Base-by-base conservation (phyloP, 92 coral and sea anemone genomes). In the Phenganax subtilis region DNA sequence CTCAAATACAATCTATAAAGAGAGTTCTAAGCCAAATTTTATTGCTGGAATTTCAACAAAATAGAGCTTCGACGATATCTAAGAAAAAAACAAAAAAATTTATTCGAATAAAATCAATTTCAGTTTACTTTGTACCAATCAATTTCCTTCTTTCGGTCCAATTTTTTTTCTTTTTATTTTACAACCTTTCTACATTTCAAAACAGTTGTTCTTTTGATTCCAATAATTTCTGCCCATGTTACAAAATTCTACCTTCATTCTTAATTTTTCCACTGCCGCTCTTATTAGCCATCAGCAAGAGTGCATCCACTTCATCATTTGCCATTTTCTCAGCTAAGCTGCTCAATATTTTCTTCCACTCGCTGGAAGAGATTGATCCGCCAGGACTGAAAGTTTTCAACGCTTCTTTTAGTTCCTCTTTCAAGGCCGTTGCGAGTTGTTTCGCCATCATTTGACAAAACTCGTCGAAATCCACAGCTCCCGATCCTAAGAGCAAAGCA, bases 361-460 rank as follows among this genome's bases (percentile, higher is more conserved):
- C 80, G 51, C 63, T 57, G 3, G 66, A 63, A 7, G 80, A 75
- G 52, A 75, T 75, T 1, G 80, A 52, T 75, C 80, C 80, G 1
- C 65, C 66, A 55, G 80, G 80, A 55, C 80, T 75, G 37, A 75
- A 75, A 1, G 80, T 55, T 12, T 75, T 75, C 80, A 75, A 29
- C 14, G 80, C 80, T 51, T 75, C 80, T 17, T 75, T 75, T 16
- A 75, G 64, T 54, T 75, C 80, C 17, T 75, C 80, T 75, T 53
- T 17, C 30, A 75, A 55, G 47, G 64, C 64, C 11, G 80, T 59
- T 28, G 67, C 80, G 11, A 75, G 80, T 82, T 93, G 93, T 60
- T 78, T 87, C 80, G 84, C 84, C 97, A 93, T 91, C 73, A 93
- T 85, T 72, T 87, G 81, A 83, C 91, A 89, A 65, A 93, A 93